phyloP scores from a whole-genome alignment of 2,888 invertebrate genomes.

The Dioctria rufipes region DNA sequence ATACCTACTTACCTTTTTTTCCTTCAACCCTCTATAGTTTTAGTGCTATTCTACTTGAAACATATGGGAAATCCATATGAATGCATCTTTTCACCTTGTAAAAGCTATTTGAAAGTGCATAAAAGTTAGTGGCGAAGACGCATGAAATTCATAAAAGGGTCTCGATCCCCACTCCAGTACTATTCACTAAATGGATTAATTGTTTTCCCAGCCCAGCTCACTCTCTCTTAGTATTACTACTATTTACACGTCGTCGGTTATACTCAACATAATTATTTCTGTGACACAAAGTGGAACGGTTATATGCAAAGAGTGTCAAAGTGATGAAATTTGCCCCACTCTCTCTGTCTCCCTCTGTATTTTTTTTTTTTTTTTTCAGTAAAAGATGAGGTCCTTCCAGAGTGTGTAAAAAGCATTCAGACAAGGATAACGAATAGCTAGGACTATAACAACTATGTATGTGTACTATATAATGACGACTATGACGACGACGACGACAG shows the following conservation, averaged over 20 bases:
- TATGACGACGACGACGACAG: neutral
- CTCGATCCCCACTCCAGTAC: neutral
- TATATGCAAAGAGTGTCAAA: neutral
- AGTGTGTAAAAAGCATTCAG: neutral
- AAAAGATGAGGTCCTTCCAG: neutral
- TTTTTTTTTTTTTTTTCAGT: neutral
- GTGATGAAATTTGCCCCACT: neutral
- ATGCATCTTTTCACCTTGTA: neutral
- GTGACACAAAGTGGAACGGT: slow-evolving; percentile 26
- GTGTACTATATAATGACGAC: too few relatives aligned
- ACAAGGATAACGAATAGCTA: neutral
- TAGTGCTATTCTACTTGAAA: neutral
- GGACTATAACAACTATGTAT: too few relatives aligned
- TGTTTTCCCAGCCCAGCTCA: slow-evolving; percentile 6
- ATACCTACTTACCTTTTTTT: too few relatives aligned
- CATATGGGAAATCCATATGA: neutral
- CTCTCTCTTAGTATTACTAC: neutral
- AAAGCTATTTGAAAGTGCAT: neutral
- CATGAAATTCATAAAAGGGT: neutral
- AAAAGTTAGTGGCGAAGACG: neutral
- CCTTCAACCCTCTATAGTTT: too few relatives aligned
- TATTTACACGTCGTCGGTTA: neutral
- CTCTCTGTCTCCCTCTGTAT: neutral
- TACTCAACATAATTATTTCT: neutral
- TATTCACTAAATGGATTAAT: slow-evolving; percentile 40